A percentile compares a stretch with the other conserved stretches of the same genome.
These are phyloP conservation scores for Metallyticus violacea DNA, from an alignment of 2,888 invertebrate species.

Conservation along the genomic window DNA sequence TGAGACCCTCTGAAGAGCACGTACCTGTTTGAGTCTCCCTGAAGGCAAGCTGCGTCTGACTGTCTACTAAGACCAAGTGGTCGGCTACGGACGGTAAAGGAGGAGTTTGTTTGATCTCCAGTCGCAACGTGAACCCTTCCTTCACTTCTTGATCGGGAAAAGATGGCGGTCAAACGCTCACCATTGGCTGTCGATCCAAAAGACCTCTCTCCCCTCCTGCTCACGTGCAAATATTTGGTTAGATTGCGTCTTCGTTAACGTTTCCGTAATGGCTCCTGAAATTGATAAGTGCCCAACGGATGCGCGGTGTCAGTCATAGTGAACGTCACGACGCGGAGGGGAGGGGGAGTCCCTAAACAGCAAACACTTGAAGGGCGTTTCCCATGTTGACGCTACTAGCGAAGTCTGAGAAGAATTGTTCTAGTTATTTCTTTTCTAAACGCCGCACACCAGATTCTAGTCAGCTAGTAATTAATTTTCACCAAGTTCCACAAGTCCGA, in stretches of 20 bases:
- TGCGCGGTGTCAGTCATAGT: neutral
- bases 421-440: too few relatives aligned
- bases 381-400: neutral
- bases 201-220: neutral
- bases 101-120: neutral
- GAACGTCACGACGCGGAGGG: neutral
- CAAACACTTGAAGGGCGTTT: neutral
- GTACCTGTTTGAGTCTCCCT: neutral
- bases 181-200: neutral
- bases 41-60: neutral
- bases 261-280: neutral
- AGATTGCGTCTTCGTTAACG: neutral
- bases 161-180: neutral
- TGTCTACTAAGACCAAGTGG: neutral
- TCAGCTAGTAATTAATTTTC: too few relatives aligned
- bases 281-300: neutral
- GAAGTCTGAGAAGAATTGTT: neutral
- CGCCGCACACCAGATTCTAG: too few relatives aligned
- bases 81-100: neutral
- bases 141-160: neutral
- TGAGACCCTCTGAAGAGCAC: neutral
- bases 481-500: too few relatives aligned
- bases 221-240: neutral
- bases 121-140: neutral
- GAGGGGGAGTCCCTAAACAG: neutral